Evolutionary conservation across 2,113 vertebrate genomes (phyloP).

Genomic region (Melospiza georgiana): DNA sequence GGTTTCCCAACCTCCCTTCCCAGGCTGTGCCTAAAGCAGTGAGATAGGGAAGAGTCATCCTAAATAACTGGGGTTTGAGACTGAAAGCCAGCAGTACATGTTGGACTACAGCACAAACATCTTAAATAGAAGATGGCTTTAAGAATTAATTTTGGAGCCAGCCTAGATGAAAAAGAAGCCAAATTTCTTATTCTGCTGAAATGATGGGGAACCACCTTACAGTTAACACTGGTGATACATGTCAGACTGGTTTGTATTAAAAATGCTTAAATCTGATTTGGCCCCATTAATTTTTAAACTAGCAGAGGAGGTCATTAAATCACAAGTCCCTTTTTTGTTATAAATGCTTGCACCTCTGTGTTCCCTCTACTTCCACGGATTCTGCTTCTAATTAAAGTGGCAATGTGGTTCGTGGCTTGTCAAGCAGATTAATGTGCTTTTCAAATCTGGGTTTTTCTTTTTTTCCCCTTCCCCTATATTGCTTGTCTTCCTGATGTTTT

Average conservation of each 20-base stretch:
- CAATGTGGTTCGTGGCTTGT: slow-evolving; percentile 65
- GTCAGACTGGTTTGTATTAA: slow-evolving; percentile 50
- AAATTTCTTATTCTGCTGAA: slow-evolving; percentile 4
- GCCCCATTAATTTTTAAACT: slow-evolving; percentile 68
- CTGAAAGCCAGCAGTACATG: fast-evolving
- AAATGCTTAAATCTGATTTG: slow-evolving; percentile 69
- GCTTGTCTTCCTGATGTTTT: neutral
- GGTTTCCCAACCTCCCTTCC: neutral
- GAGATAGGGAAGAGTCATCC: neutral
- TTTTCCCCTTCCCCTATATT: neutral
- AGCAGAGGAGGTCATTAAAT: slow-evolving; percentile 75
- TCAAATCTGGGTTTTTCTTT: slow-evolving; percentile 8
- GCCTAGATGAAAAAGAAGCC: neutral
- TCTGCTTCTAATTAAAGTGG: slow-evolving; percentile 75
- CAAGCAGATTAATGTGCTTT: slow-evolving; percentile 71
- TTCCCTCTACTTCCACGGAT: slow-evolving; percentile 66
- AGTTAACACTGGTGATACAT: slow-evolving; percentile 52
- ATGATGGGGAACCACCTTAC: slow-evolving; percentile 8
- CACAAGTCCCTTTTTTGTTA: slow-evolving; percentile 72
- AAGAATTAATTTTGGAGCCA: neutral
- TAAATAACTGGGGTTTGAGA: neutral
- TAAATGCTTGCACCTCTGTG: slow-evolving; percentile 68
- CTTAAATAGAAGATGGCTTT: neutral
- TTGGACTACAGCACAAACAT: neutral
- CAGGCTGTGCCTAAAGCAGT: neutral